phyloP scores from a whole-genome alignment of 2,113 vertebrate genomes.

The Brevimyrus niger region DNA sequence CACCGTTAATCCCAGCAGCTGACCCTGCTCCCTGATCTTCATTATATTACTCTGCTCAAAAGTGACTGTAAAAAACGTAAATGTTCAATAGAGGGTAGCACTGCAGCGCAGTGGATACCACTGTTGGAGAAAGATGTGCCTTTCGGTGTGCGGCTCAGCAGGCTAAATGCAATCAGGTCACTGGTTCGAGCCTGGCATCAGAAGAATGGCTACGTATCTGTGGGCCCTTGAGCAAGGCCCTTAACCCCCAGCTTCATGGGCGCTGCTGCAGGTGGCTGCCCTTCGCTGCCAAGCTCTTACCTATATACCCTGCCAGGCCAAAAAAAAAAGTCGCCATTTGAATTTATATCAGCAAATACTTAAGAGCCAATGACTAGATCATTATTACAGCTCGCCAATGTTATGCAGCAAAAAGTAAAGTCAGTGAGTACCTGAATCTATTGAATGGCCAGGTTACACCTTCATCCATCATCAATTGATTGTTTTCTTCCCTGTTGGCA shows the following conservation, averaged over 20 bases:
- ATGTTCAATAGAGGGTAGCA: background rate
- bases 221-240: background rate
- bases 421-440: too few species aligned
- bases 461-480: too few species aligned
- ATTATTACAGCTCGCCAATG: too few species aligned
- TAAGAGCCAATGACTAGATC: too few species aligned
- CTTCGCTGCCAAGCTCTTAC: background rate
- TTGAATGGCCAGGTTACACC: too few species aligned
- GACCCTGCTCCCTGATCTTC: background rate
- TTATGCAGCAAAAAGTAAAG: too few species aligned
- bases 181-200: background rate
- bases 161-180: background rate
- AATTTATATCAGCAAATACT: too few species aligned
- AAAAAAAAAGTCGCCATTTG: too few species aligned
- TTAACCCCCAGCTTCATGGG: background rate
- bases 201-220: background rate
- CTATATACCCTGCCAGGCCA: background rate
- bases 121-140: background rate
- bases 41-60: background rate
- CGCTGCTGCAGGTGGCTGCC: background rate
- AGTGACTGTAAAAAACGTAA: background rate
- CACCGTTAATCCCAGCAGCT: background rate
- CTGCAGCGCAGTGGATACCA: background rate
- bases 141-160: background rate
- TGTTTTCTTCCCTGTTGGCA: too few species aligned